Evolutionary conservation across 2,113 vertebrate species (phyloP).

Genomic region (Emydura subglobosa): DNA sequence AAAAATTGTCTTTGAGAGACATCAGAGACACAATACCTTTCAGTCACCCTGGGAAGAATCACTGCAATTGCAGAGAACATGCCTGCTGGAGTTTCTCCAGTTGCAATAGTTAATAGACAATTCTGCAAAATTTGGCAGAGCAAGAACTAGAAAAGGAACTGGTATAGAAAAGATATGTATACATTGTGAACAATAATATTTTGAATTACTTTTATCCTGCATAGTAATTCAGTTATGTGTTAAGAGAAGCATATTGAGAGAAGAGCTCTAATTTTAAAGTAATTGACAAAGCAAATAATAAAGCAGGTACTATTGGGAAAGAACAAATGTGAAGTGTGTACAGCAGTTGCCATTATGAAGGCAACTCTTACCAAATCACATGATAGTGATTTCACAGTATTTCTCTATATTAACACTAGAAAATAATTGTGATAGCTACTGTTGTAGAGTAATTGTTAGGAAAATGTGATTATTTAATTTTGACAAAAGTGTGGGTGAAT

Average conservation of each 20-base stretch:
- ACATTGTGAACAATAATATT: background rate
- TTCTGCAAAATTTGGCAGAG: background rate
- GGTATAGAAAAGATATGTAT: background rate
- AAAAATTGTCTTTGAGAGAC: conserved; percentile 47
- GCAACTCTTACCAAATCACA: background rate
- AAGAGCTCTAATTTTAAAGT: background rate
- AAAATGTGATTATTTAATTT: background rate
- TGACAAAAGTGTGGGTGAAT: background rate
- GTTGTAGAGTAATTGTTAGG: background rate
- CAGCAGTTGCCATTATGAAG: background rate
- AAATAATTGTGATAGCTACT: background rate
- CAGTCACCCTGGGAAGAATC: conserved; percentile 26
- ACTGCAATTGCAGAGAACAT: background rate
- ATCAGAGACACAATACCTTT: conserved; percentile 47
- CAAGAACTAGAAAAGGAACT: background rate
- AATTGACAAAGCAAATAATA: background rate
- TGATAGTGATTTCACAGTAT: background rate
- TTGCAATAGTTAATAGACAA: conserved; percentile 30
- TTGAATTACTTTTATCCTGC: background rate
- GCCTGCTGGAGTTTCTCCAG: conserved; percentile 15
- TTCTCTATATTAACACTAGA: background rate
- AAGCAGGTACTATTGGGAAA: background rate
- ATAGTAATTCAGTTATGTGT: background rate
- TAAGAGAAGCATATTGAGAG: background rate
- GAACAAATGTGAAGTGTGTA: background rate